Evolutionary conservation across 2,888 invertebrate species (phyloP).

Genomic region (Epinotia demarniana): DNA sequence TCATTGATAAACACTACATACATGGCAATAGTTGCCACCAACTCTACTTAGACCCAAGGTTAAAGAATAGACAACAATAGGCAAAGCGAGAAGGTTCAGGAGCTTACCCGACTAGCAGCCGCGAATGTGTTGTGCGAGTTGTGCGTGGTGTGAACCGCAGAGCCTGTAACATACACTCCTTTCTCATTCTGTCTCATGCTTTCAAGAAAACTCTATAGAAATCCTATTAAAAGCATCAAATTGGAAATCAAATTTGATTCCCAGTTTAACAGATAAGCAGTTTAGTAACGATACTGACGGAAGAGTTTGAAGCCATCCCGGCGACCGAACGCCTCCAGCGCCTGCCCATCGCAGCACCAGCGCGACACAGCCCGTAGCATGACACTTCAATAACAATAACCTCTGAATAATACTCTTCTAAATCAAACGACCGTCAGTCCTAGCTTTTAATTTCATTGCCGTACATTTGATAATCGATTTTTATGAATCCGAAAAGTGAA

Average conservation of each 20-base stretch:
- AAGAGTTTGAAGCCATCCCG: slow-evolving; percentile 66
- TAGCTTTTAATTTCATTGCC: slow-evolving; percentile 54
- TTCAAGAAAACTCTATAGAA: background rate
- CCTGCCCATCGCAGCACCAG: slow-evolving; percentile 63
- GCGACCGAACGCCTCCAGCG: slow-evolving; percentile 60
- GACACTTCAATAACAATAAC: slow-evolving; percentile 46
- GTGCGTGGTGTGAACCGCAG: slow-evolving; percentile 9
- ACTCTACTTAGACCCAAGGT: background rate
- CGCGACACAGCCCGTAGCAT: slow-evolving; percentile 70
- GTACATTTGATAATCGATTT: slow-evolving; percentile 52
- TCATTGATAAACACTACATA: background rate
- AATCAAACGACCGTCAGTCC: slow-evolving; percentile 20
- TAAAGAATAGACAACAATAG: background rate
- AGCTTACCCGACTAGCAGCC: slow-evolving; percentile 25
- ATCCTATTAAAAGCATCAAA: background rate
- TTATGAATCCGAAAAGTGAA: slow-evolving; percentile 31
- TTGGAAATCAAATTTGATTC: background rate
- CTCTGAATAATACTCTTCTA: slow-evolving; percentile 35
- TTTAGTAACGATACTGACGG: slow-evolving; percentile 57
- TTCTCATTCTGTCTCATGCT: background rate
- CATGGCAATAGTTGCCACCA: background rate
- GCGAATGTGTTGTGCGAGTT: slow-evolving; percentile 3
- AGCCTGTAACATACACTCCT: slow-evolving; percentile 14
- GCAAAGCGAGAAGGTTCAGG: background rate
- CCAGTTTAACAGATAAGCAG: slow-evolving; percentile 11